These are phyloP conservation scores for Rhinichthys klamathensis DNA, from an alignment of 2,113 vertebrate species.

Conservation along the genomic window DNA sequence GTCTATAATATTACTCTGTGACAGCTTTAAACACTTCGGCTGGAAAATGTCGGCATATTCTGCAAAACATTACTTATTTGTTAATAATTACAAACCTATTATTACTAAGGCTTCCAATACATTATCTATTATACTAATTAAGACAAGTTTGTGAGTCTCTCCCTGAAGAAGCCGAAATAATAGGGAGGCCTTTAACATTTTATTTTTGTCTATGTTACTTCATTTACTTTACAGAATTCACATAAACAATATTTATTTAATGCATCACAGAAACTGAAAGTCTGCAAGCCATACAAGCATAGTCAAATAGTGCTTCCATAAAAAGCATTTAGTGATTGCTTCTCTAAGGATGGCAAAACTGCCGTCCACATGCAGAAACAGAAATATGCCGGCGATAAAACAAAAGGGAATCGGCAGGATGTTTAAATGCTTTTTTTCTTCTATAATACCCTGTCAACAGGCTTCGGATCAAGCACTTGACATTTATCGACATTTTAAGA, in stretches of 20 bases:
- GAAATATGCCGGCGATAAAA: constrained; percentile 5
- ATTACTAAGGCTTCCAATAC: background rate
- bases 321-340: background rate
- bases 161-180: too few species aligned
- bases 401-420: constrained; percentile 46
- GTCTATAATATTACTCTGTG: background rate
- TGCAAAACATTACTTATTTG: background rate
- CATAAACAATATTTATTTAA: too few species aligned
- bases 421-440: constrained; percentile 23
- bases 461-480: constrained; percentile 30
- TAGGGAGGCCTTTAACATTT: too few species aligned
- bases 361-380: background rate
- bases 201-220: too few species aligned
- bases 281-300: too few species aligned
- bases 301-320: too few species aligned
- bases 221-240: too few species aligned
- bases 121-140: background rate
- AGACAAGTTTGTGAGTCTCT: background rate
- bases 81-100: background rate
- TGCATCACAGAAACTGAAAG: too few species aligned
- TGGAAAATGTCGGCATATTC: background rate
- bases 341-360: background rate
- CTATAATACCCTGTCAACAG: background rate
- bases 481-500: constrained; percentile 41
- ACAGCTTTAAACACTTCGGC: background rate